A percentile compares a stretch with the other conserved stretches of the same genome.
Conservation (phyloP, 2,113 vertebrate species). For the Dicerorhinus sumatrensis region DNA sequence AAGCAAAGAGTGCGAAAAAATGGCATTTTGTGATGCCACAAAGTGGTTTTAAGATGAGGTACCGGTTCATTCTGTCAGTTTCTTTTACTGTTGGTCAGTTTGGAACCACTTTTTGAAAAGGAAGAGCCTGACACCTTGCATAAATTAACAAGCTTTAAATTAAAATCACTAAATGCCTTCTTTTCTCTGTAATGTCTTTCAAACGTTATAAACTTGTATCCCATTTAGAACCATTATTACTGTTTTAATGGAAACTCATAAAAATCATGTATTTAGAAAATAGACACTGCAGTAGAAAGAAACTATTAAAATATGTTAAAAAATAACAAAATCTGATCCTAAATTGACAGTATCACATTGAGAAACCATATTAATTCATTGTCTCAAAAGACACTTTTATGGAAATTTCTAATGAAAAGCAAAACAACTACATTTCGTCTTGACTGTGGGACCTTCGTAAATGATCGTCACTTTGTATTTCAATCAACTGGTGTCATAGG, state of each 20-base stretch:
- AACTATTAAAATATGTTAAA: constrained; percentile 69
- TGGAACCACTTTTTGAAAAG: neutral
- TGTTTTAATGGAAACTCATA: constrained; percentile 62
- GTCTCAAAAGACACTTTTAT: neutral
- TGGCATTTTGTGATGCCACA: neutral
- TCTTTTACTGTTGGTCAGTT: neutral
- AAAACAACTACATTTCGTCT: neutral
- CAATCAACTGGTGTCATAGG: constrained; percentile 20
- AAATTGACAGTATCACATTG: neutral
- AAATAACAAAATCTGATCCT: constrained; percentile 68
- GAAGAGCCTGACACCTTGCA: neutral
- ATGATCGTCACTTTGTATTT: constrained; percentile 39
- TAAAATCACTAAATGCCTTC: neutral
- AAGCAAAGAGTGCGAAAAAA: neutral
- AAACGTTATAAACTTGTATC: constrained; percentile 43
- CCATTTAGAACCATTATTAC: constrained; percentile 56
- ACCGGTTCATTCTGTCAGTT: neutral
- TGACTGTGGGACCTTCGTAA: neutral
- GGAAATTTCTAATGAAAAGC: constrained; percentile 36
- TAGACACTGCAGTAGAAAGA: neutral
- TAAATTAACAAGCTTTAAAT: neutral
- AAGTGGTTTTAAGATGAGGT: neutral
- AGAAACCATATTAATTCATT: neutral
- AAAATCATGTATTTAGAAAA: constrained; percentile 75
- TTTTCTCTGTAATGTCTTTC: neutral